These are phyloP conservation scores for Podotricha telesiphe DNA, from an alignment of 2,888 invertebrate genomes.

Conservation along the genomic window DNA sequence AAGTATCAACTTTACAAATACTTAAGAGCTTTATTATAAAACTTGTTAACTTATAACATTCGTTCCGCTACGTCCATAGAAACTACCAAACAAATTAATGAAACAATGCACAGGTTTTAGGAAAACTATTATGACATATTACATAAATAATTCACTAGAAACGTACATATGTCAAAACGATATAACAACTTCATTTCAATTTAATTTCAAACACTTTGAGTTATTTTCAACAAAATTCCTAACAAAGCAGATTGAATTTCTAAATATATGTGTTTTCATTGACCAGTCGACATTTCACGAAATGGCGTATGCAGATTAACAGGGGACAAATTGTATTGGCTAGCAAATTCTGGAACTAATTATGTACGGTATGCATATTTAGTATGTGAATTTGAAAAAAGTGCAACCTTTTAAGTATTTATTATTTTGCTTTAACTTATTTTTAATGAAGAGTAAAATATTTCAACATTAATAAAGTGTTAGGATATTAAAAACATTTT, in stretches of 20 bases:
- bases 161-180: not conserved
- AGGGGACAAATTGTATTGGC: slow-evolving; percentile 40
- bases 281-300: slow-evolving; percentile 29
- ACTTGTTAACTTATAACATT: too few relatives aligned
- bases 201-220: slow-evolving; percentile 21
- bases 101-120: too few relatives aligned
- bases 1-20: too few relatives aligned
- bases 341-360: slow-evolving; percentile 37
- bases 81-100: not conserved
- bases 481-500: too few relatives aligned
- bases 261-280: slow-evolving; percentile 37
- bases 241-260: slow-evolving; percentile 29
- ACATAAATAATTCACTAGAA: too few relatives aligned
- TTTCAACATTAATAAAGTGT: too few relatives aligned
- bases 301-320: slow-evolving; percentile 38
- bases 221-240: slow-evolving; percentile 16
- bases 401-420: not conserved
- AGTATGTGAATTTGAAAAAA: not conserved
- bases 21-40: too few relatives aligned
- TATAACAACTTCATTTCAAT: slow-evolving; percentile 14
- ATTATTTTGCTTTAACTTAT: too few relatives aligned
- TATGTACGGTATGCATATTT: slow-evolving; percentile 33
- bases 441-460: too few relatives aligned
- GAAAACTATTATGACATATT: too few relatives aligned
- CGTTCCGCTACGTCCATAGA: not conserved